Base-by-base conservation (phyloP, 2,113 vertebrate genomes). In the Muscicapa adusta region DNA sequence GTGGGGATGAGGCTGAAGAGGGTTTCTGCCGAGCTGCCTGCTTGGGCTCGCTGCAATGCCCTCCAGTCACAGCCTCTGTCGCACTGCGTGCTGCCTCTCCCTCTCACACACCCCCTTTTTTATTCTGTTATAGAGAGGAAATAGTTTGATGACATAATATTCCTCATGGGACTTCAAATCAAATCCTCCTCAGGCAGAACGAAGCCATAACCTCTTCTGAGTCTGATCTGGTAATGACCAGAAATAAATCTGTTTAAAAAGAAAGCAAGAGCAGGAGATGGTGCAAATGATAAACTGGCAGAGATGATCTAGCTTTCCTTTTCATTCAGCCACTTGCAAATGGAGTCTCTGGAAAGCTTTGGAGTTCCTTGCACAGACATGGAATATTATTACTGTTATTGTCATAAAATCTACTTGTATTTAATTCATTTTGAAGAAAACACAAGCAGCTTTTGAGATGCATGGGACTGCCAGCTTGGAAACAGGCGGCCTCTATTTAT, bases 111-210 rank as follows among this genome's bases (percentile, higher is more conserved):
- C 16, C 17, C 43, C 36, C 26, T 51, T 86, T 88, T 84, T 70
- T 40, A 86, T 93, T 94, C 63, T 73, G 11, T 92, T 93, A 88
- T 1, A 48, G 72, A 92, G 65, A 96, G 72, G 88, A 95, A 96
- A 94, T 60, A 51, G 33, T 88, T 92, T 70, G 34, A 75, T 79
- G 83, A 74, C 76, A 56, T 81, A 88, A 79, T 88, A 86, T 88
- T 92, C 73, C 85, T 84, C 2, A 1, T 54, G 34, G 48, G 80
- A 89, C 61, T 86, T 94, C 88, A 90, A 94, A 96, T 91, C 88
- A 89, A 97, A 94, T 94, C 65, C 20, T 58, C 28, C 36, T 75
- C 14, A 1, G 61, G 89, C 72, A 96, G 83, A 95, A 95, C 1
- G 9, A 96, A 95, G 68, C 77, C 76, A 85, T 72, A 92, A 65